A percentile compares a stretch with the other conserved stretches of the same genome.
These are phyloP conservation scores for Panthera uncia DNA, from an alignment of 2,113 vertebrate genomes.

Conservation along the genomic window DNA sequence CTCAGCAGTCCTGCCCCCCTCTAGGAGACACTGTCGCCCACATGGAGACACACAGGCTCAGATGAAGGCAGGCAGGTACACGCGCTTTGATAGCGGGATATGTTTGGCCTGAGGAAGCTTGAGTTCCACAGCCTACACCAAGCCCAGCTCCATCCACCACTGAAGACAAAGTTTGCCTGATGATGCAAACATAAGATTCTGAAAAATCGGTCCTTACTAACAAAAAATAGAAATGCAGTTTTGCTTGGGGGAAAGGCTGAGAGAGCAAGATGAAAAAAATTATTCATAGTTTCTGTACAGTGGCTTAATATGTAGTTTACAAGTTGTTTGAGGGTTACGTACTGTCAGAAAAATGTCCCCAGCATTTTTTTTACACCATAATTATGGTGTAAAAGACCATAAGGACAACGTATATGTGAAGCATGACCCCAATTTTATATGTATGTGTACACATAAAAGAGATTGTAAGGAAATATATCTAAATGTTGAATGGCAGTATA, in stretches of 20 bases:
- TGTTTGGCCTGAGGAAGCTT: not conserved
- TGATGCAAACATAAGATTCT: not conserved
- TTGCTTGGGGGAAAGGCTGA: not conserved
- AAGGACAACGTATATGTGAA: not conserved
- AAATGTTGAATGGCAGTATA: not conserved
- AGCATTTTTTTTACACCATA: too few relatives aligned
- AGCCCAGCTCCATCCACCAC: not conserved
- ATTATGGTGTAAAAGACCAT: not conserved
- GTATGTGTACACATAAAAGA: not conserved
- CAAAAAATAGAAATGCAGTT: not conserved
- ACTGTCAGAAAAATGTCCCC: not conserved
- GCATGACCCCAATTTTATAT: not conserved
- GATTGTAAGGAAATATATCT: not conserved
- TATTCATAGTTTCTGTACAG: too few relatives aligned
- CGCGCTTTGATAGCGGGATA: not conserved
- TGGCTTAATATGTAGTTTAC: accelerated
- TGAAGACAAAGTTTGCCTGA: not conserved
- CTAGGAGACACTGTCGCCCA: accelerated
- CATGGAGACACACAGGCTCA: accelerated
- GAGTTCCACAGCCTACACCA: not conserved
- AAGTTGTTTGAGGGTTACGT: not conserved
- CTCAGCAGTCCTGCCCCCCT: not conserved
- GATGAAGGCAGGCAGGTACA: accelerated
- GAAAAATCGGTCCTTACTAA: not conserved
- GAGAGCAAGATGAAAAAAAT: not conserved